A percentile compares a stretch with the other conserved stretches of the same genome.
These are phyloP conservation scores for Hydraecia micacea DNA, from an alignment of 2,888 invertebrate species.

Conservation along the genomic window DNA sequence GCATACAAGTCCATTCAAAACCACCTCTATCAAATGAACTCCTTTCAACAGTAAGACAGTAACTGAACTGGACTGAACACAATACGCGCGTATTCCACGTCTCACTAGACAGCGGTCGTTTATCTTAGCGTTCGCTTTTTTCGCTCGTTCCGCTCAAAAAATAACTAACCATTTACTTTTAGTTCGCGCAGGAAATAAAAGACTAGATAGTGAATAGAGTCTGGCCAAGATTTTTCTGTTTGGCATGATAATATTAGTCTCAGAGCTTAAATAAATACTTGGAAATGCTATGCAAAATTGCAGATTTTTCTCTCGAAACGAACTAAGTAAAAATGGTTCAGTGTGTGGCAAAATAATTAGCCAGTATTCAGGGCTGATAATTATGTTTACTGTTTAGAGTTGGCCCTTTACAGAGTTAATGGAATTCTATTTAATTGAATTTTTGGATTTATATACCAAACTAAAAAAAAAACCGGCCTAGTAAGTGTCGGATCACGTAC, in stretches of 20 bases:
- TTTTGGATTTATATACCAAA: not conserved
- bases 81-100: constrained; percentile 17
- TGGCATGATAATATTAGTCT: constrained; percentile 9
- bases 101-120: constrained; percentile 36
- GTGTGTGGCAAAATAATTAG: not conserved
- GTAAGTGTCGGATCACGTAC: not conserved
- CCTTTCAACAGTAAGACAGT: constrained; percentile 27
- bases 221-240: constrained; percentile 24
- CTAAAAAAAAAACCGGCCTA: not conserved
- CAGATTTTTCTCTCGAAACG: not conserved
- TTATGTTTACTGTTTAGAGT: not conserved
- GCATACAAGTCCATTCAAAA: not conserved
- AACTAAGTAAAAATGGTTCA: not conserved
- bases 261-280: constrained; percentile 19
- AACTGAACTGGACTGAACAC: constrained; percentile 34
- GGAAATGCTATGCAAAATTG: not conserved
- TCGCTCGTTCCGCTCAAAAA: constrained; percentile 39
- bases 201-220: not conserved
- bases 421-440: not conserved
- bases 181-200: not conserved
- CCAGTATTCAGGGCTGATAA: too few species aligned
- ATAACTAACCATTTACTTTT: constrained; percentile 30
- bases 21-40: constrained; percentile 1
- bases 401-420: not conserved
- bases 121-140: constrained; percentile 50